These are phyloP conservation scores for Arnoldichthys spilopterus DNA, from an alignment of 2,797 vertebrate genomes.

Conservation along the genomic window DNA sequence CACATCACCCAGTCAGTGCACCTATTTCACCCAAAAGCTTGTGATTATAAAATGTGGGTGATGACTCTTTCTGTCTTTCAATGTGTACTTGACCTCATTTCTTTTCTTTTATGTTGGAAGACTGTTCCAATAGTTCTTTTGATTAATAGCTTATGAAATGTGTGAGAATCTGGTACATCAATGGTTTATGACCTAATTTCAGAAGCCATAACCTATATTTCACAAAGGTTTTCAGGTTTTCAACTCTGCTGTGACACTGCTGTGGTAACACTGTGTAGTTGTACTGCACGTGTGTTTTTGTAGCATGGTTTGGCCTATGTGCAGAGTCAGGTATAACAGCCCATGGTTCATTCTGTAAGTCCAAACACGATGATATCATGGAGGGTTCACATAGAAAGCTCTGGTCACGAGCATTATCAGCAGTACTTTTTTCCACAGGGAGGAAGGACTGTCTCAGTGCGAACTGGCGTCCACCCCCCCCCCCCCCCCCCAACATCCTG, in stretches of 20 bases:
- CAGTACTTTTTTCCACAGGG: slow-evolving; percentile 32
- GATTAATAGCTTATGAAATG: slow-evolving; percentile 9
- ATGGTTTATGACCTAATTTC: not conserved
- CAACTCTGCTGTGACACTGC: not conserved
- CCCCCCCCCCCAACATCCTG: not conserved
- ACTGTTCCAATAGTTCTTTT: not conserved
- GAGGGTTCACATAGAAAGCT: not conserved
- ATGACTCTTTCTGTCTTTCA: not conserved
- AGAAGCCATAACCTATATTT: not conserved
- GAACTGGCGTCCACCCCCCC: slow-evolving; percentile 18
- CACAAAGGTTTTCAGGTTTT: not conserved
- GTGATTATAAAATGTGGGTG: not conserved
- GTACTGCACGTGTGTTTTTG: not conserved
- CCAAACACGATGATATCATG: slow-evolving; percentile 46
- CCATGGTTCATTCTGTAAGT: slow-evolving; percentile 21
- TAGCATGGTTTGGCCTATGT: not conserved
- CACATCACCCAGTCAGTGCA: not conserved
- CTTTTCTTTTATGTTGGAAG: not conserved
- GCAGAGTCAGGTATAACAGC: not conserved
- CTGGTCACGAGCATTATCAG: slow-evolving; percentile 24
- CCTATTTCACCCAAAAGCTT: not conserved
- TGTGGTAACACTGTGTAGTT: not conserved
- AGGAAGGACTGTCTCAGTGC: not conserved
- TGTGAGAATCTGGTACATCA: not conserved
- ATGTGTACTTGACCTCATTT: slow-evolving; percentile 12